Evolutionary conservation across 2,797 vertebrate species (phyloP).

Genomic region (Moxostoma hubbsi): DNA sequence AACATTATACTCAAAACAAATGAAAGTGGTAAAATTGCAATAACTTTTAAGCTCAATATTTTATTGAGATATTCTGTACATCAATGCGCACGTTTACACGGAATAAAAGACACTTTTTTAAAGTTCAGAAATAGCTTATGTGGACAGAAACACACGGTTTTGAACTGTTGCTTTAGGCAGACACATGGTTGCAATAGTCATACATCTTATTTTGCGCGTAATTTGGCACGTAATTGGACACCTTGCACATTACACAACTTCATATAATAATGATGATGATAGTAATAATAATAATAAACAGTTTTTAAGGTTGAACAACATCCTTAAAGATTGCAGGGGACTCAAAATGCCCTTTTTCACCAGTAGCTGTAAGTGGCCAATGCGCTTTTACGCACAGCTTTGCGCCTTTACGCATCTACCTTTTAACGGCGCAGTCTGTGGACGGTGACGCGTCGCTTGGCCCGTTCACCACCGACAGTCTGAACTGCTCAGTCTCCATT

Average conservation of each 20-base stretch:
- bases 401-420: constrained; percentile 23
- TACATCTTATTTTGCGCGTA: neutral
- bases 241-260: neutral
- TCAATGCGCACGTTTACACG: neutral
- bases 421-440: constrained; percentile 32
- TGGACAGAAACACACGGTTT: constrained; percentile 8
- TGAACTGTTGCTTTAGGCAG: neutral
- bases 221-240: neutral
- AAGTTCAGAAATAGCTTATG: constrained; percentile 13
- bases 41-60: neutral
- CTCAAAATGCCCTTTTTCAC: neutral
- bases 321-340: neutral
- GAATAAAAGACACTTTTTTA: constrained; percentile 8
- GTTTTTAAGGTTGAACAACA: neutral
- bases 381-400: neutral
- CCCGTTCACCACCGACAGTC: constrained; percentile 61
- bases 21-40: constrained; percentile 1
- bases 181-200: neutral
- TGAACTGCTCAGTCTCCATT: constrained; percentile 70
- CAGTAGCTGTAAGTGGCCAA: neutral
- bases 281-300: too few species aligned
- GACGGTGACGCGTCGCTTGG: constrained; percentile 36
- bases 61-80: constrained; percentile 26
- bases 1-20: neutral
- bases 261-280: neutral